Evolutionary conservation across 2,888 invertebrate species (phyloP).

Genomic region (Euzetes globulus): DNA sequence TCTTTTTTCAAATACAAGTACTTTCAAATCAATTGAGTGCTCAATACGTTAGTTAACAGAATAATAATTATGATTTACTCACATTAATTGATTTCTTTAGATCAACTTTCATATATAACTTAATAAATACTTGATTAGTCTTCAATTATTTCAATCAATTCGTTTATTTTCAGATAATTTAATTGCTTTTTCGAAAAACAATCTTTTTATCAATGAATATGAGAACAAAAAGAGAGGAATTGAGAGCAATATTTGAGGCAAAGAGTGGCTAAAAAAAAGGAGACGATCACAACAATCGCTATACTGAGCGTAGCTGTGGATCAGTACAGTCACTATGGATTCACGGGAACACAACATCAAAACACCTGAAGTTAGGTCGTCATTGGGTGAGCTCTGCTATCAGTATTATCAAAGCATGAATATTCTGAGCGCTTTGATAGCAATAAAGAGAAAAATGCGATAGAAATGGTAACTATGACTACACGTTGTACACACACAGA

Average conservation of each 20-base stretch:
- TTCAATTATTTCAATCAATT: too few relatives aligned
- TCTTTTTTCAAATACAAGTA: too few relatives aligned
- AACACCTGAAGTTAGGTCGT: slow-evolving; percentile 28
- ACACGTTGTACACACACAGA: slow-evolving; percentile 1
- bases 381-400: slow-evolving; percentile 11
- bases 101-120: too few relatives aligned
- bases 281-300: slow-evolving; percentile 8
- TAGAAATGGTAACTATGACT: slow-evolving; percentile 10
- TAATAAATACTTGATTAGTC: too few relatives aligned
- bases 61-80: too few relatives aligned
- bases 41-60: too few relatives aligned
- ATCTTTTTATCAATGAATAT: background rate
- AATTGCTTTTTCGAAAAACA: background rate
- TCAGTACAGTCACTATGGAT: slow-evolving; percentile 26
- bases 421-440: slow-evolving; percentile 23
- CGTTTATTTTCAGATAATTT: background rate
- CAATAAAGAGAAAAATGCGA: slow-evolving; percentile 18
- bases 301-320: too few relatives aligned
- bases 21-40: too few relatives aligned
- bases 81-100: too few relatives aligned
- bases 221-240: slow-evolving; percentile 4
- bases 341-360: slow-evolving; percentile 21
- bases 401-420: background rate
- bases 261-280: background rate
- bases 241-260: background rate